phyloP scores from a whole-genome alignment of 2,113 vertebrate genomes.

The Heterochromis multidens region DNA sequence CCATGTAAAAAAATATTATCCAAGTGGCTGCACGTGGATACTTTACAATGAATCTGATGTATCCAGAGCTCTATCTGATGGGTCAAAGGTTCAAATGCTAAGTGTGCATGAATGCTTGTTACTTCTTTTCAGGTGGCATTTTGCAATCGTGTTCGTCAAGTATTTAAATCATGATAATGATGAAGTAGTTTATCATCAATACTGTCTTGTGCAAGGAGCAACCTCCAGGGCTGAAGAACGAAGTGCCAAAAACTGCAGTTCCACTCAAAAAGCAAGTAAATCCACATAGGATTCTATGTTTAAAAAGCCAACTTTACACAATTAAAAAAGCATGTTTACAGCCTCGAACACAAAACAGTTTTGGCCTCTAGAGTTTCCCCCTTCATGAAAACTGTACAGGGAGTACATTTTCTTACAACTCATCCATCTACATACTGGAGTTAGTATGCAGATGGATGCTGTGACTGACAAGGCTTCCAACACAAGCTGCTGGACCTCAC shows the following conservation, averaged over 20 bases:
- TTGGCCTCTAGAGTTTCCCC: neutral
- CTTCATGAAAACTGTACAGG: neutral
- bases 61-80: neutral
- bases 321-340: neutral
- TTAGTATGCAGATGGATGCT: neutral
- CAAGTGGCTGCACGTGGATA: neutral
- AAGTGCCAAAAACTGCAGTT: neutral
- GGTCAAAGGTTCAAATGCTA: neutral
- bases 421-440: neutral
- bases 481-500: neutral
- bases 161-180: neutral
- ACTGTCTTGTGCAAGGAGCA: neutral
- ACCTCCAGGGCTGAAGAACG: neutral
- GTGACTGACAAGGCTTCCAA: neutral
- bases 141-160: too few species aligned
- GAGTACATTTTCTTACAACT: neutral
- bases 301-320: neutral
- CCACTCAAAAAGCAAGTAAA: neutral
- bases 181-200: neutral
- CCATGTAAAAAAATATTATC: neutral
- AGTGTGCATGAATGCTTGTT: neutral
- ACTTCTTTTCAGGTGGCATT: neutral
- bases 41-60: neutral
- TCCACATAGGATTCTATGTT: neutral
- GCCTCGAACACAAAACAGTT: neutral